Evolutionary conservation across 64 coral and sea anemone genomes (phyloP).

Genomic region (Montipora capricornis): DNA sequence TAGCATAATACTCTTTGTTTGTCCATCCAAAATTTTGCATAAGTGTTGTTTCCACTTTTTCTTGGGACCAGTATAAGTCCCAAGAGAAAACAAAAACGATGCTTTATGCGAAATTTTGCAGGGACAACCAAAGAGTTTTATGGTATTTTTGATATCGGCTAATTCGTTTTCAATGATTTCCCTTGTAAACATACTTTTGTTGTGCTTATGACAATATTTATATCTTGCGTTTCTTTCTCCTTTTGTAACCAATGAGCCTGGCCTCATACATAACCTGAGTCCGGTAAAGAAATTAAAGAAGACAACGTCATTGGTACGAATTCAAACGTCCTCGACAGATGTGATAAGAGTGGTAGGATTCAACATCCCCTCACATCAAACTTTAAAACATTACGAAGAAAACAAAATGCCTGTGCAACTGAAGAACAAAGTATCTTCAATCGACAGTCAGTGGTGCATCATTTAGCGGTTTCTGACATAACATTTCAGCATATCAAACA

Average conservation of each 20-base stretch:
- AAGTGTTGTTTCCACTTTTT: too few relatives aligned
- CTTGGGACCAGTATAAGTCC: too few relatives aligned
- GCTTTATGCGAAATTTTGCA: too few relatives aligned
- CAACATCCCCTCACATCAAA: conserved; percentile 62
- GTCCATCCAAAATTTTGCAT: too few relatives aligned
- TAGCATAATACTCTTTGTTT: too few relatives aligned
- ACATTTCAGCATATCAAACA: conserved; percentile 31
- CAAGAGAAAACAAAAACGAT: too few relatives aligned
- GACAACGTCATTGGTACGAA: conserved; percentile 3
- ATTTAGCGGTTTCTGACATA: conserved; percentile 32
- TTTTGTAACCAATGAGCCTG: background rate
- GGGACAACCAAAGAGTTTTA: too few relatives aligned
- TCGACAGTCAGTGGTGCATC: conserved; percentile 27
- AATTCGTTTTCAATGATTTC: background rate
- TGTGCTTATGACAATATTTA: background rate
- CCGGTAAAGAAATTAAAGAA: background rate
- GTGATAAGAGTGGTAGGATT: conserved; percentile 71
- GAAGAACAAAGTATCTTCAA: conserved; percentile 43
- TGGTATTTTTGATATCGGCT: too few relatives aligned
- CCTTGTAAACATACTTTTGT: conserved; percentile 1
- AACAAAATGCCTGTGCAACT: conserved; percentile 59
- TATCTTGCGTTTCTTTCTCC: background rate
- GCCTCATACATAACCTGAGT: conserved; percentile 1
- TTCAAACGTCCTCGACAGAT: conserved; percentile 60
- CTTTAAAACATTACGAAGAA: conserved; percentile 57